Conservation (phyloP, 2,113 vertebrate genomes). For the Protobothrops mucrosquamatus region DNA sequence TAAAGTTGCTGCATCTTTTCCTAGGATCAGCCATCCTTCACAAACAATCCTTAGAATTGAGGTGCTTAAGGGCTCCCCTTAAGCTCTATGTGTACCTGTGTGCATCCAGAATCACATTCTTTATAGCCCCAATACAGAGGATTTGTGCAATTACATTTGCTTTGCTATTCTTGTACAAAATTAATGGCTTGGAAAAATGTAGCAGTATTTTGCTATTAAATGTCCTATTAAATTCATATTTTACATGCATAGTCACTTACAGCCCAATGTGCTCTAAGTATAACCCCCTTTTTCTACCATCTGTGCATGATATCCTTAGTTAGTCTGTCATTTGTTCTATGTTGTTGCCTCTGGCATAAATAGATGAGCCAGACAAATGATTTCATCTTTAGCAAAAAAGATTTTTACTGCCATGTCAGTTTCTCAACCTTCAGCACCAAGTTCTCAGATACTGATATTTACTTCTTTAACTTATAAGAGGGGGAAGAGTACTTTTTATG, state of each 20-base stretch:
- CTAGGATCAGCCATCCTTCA: neutral
- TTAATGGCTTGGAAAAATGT: neutral
- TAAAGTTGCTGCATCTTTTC: neutral
- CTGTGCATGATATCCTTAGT: conserved; percentile 3
- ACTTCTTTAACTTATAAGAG: neutral
- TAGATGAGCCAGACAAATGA: neutral
- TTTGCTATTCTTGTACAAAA: neutral
- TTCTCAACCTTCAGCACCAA: neutral
- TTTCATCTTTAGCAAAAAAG: conserved; percentile 4
- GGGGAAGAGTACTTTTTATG: neutral
- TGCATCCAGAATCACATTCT: neutral
- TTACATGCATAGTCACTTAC: conserved; percentile 18
- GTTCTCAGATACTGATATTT: neutral
- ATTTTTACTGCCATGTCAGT: neutral
- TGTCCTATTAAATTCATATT: neutral
- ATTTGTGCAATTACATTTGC: neutral
- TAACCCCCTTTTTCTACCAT: neutral
- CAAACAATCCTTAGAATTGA: neutral
- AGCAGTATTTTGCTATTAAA: conserved; percentile 4
- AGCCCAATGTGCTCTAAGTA: neutral
- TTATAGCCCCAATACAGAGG: neutral
- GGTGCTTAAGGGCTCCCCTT: neutral
- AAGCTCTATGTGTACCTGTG: neutral
- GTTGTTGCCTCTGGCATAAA: neutral
- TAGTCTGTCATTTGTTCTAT: conserved; percentile 8